A percentile compares a stretch with the other conserved stretches of the same genome.
These are phyloP conservation scores for Thamnaconus septentrionalis DNA, from an alignment of 2,113 vertebrate species.

Conservation along the genomic window DNA sequence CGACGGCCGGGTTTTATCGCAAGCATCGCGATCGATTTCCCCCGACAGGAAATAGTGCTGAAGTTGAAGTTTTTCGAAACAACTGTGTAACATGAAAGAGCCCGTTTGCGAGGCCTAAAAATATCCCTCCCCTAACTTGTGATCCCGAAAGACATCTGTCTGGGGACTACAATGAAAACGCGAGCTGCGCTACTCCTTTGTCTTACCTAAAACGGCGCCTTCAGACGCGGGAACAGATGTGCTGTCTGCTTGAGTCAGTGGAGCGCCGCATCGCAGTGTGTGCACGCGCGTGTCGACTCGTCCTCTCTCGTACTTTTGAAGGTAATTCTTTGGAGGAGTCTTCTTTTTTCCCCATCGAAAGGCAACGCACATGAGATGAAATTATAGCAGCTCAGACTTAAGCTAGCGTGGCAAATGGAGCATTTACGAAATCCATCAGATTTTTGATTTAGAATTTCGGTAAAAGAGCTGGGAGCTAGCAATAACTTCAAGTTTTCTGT, in stretches of 20 bases:
- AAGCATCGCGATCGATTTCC: conserved; percentile 10
- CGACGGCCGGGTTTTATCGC: conserved; percentile 25
- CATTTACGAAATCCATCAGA: too few species aligned
- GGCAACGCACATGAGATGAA: too few species aligned
- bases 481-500: too few species aligned
- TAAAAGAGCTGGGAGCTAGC: too few species aligned
- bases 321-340: too few species aligned
- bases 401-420: too few species aligned
- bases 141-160: conserved; percentile 16
- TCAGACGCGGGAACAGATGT: conserved; percentile 46
- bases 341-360: too few species aligned
- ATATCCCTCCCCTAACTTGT: conserved; percentile 4
- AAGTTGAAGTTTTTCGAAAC: conserved; percentile 20
- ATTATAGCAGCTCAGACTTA: too few species aligned
- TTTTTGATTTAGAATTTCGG: too few species aligned
- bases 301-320: too few species aligned
- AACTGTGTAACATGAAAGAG: not conserved
- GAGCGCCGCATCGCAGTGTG: too few species aligned
- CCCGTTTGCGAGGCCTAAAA: conserved; percentile 4
- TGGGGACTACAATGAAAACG: conserved; percentile 19
- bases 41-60: conserved; percentile 21
- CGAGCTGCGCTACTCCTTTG: conserved; percentile 25
- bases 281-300: too few species aligned
- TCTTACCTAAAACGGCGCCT: conserved; percentile 18
- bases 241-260: conserved; percentile 6